Conservation (phyloP, 2,797 vertebrate genomes). For the Nasua narica region DNA sequence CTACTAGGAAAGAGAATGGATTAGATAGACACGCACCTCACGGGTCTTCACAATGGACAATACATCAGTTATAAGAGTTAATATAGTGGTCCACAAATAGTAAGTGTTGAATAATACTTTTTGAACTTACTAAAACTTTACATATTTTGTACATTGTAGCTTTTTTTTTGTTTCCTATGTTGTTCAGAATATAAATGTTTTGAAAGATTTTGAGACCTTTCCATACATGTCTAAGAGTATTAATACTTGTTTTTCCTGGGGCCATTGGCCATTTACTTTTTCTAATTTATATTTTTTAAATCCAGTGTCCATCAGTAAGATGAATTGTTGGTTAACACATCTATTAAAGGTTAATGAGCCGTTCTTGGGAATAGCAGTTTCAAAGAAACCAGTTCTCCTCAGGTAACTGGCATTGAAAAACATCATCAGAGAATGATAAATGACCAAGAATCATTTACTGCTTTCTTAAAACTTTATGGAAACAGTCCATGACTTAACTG, state of each 20-base stretch:
- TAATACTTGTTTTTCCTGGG: neutral
- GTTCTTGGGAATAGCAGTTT: neutral
- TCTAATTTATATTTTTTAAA: neutral
- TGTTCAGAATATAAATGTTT: neutral
- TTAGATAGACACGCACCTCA: neutral
- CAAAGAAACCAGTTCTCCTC: neutral
- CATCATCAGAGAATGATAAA: neutral
- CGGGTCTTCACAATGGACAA: neutral
- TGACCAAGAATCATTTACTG: neutral
- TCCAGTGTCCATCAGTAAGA: neutral
- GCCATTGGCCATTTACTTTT: neutral
- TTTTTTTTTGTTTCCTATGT: neutral
- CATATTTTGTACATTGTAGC: neutral
- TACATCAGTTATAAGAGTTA: neutral
- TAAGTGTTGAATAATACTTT: neutral
- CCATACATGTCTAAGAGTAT: neutral
- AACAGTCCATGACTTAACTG: neutral
- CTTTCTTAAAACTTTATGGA: slow-evolving; percentile 19
- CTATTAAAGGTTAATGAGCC: neutral
- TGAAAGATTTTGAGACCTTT: neutral
- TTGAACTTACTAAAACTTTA: neutral
- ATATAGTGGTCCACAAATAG: neutral
- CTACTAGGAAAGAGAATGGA: neutral
- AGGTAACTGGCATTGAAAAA: neutral
- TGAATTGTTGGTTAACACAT: neutral